These are phyloP conservation scores for Teleogryllus oceanicus DNA, from an alignment of 2,888 invertebrate genomes.

Conservation along the genomic window DNA sequence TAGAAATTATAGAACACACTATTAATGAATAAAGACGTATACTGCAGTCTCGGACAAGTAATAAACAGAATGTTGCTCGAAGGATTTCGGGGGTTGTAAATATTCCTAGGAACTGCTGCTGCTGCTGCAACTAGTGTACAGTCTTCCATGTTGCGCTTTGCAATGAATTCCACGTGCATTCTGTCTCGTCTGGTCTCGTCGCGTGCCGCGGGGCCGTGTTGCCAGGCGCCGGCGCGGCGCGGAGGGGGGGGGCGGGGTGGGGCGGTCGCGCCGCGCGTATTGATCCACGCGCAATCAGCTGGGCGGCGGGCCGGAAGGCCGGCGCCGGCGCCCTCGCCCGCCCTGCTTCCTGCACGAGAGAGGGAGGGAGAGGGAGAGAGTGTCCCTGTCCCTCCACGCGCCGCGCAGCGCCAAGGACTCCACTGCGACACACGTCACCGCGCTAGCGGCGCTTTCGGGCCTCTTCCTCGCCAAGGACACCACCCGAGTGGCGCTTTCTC, in stretches of 20 bases:
- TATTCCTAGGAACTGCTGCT: too few relatives aligned
- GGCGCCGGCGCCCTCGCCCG: background rate
- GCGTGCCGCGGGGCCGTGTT: background rate
- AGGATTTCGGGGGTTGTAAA: too few relatives aligned
- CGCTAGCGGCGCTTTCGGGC: background rate
- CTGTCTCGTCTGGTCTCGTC: background rate
- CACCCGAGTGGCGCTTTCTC: too few relatives aligned
- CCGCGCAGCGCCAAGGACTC: background rate
- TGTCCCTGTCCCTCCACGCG: too few relatives aligned
- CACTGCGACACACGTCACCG: background rate
- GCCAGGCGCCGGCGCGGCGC: background rate
- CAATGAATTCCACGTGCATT: too few relatives aligned
- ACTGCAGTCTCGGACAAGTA: too few relatives aligned
- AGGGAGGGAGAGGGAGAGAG: background rate
- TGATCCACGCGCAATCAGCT: slow-evolving; percentile 18
- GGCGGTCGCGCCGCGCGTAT: background rate
- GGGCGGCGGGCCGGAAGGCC: slow-evolving; percentile 10
- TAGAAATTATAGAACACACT: too few relatives aligned
- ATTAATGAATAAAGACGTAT: too few relatives aligned
- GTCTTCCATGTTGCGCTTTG: too few relatives aligned
- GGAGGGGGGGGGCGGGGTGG: background rate
- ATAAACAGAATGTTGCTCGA: too few relatives aligned
- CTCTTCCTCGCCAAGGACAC: too few relatives aligned
- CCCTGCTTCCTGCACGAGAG: background rate
- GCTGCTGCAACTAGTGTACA: too few relatives aligned